Evolutionary conservation across 2,113 vertebrate species (phyloP), one percentile per base, ranked within the genome.

Genomic region (Myanophis thanlyinensis): DNA sequence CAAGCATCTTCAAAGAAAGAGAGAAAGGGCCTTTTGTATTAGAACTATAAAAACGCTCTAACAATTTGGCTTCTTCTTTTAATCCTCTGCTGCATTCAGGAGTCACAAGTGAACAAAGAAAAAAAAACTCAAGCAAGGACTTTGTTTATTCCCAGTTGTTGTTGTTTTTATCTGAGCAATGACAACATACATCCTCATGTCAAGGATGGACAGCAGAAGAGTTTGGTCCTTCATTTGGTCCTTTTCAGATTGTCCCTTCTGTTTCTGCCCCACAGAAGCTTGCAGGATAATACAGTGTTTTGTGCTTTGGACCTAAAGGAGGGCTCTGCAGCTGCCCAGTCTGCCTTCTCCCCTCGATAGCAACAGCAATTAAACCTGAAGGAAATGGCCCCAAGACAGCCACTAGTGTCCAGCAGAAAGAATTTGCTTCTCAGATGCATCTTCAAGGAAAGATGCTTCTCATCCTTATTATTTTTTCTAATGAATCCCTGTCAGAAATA

Each of bases 241-340:
- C 67, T 46, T 44, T 48, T 73, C 10, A 7, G 18, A 56, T 47
- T 35, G 52, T 85, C 49, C 49, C 56, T 40, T 35, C 56, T 67
- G 47, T 89, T 94, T 73, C 93, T 87, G 93, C 93, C 92, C 91
- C 35, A 56, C 92, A 84, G 93, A 85, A 90, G 93, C 94, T 88
- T 90, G 95, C 91, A n/a, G 35, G n/a, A 67, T 88, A 89, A 94
- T 93, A 89, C 92, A 11, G 94, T 20, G 6, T 4, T n/a, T 80
- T 92, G 56, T 93, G 95, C 92, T 96, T 88, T 93, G 93, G 93
- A 62, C 94, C 92, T 89, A 93, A 89, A 93, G 3, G 23, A 25
- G 2, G 54, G 93, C 73, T 95, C 93, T 89, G 94, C 88, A 92
- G 3, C 91, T 92, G 93, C 93, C 92, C 94, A 59, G 90, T 46